A percentile compares a stretch with the other conserved stretches of the same genome.
phyloP scores from a whole-genome alignment of 2,113 vertebrate genomes.

The Catharus minimus region DNA sequence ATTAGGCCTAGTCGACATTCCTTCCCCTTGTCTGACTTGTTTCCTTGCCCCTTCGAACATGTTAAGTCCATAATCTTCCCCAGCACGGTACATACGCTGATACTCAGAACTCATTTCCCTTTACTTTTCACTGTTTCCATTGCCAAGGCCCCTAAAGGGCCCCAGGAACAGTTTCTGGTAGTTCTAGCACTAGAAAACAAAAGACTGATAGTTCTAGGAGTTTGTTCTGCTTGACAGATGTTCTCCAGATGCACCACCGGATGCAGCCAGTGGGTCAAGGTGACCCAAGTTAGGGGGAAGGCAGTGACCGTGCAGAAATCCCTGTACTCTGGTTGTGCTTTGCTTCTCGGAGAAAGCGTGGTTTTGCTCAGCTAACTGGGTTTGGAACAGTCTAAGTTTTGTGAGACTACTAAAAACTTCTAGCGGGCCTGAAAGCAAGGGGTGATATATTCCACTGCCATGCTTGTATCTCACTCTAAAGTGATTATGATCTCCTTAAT shows the following conservation, averaged over 20 bases:
- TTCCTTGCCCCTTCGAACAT: accelerated
- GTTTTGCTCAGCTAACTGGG: neutral
- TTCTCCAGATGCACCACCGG: accelerated
- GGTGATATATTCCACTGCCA: accelerated
- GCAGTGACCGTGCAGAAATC: neutral
- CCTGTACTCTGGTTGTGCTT: accelerated
- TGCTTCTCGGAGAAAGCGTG: accelerated
- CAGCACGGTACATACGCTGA: accelerated
- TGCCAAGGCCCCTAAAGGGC: neutral
- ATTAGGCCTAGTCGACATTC: neutral
- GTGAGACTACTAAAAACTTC: neutral
- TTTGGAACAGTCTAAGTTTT: neutral
- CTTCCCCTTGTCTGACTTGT: too few relatives aligned
- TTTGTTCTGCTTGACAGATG: neutral
- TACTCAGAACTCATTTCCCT: accelerated
- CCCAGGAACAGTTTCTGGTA: neutral
- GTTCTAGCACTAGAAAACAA: neutral
- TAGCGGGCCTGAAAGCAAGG: neutral
- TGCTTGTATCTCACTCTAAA: accelerated
- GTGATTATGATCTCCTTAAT: neutral
- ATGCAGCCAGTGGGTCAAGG: neutral
- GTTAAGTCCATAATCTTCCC: neutral
- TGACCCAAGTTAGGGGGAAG: too few relatives aligned
- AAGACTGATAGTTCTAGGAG: neutral
- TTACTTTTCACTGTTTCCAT: neutral